Percentiles rank a stretch among this genome's conserved stretches.
Conservation (phyloP, 2,113 vertebrate genomes). For the Craseonycteris thonglongyai region DNA sequence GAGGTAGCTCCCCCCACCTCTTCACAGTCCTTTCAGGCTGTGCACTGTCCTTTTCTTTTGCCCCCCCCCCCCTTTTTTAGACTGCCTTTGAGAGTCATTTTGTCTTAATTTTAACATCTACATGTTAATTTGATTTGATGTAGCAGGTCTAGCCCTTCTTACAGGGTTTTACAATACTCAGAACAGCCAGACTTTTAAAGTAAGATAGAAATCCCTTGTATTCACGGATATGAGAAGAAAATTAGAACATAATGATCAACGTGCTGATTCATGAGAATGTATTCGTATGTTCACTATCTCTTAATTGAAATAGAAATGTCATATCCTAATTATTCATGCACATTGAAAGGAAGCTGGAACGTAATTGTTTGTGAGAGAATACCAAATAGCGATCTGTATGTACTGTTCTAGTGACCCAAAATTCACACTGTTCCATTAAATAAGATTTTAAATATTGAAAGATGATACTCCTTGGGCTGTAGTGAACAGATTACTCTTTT, state of each 20-base stretch:
- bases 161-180: not conserved
- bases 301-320: slow-evolving; percentile 4
- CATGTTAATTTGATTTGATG: not conserved
- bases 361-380: not conserved
- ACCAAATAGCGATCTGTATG: not conserved
- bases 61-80: not conserved
- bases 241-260: not conserved
- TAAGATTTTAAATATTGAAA: not conserved
- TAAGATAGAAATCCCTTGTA: not conserved
- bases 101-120: not conserved
- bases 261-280: not conserved
- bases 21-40: not conserved
- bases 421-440: not conserved
- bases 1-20: not conserved
- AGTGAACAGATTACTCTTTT: not conserved
- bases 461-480: not conserved
- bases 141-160: not conserved
- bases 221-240: not conserved
- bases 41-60: not conserved
- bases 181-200: not conserved
- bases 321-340: not conserved
- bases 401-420: not conserved
- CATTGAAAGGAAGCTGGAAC: not conserved
- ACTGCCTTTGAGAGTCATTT: not conserved
- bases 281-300: not conserved